A percentile compares a stretch with the other conserved stretches of the same genome.
These are phyloP conservation scores for Erythrocercus mccallii DNA, from an alignment of 2,113 vertebrate genomes.

Conservation along the genomic window DNA sequence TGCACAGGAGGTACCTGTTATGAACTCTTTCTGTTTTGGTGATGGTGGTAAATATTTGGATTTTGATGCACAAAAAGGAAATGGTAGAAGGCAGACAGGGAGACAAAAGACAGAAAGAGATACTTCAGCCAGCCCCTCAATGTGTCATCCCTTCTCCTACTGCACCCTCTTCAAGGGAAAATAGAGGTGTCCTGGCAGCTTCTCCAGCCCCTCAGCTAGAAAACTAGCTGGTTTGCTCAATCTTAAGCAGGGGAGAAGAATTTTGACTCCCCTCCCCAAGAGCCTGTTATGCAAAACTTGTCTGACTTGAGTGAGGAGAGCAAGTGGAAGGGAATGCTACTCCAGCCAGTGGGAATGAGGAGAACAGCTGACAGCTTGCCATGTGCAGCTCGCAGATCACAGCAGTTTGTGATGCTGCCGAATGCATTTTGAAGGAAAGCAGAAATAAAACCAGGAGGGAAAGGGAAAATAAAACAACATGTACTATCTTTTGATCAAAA, in stretches of 20 bases:
- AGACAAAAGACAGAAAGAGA: not conserved
- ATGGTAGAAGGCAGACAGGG: not conserved
- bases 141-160: not conserved
- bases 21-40: not conserved
- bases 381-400: not conserved
- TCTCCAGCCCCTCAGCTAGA: not conserved
- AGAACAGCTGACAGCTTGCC: slow-evolving; percentile 28
- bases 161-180: not conserved
- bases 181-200: not conserved
- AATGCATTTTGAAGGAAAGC: not conserved
- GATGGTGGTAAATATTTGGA: not conserved
- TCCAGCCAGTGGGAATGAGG: not conserved
- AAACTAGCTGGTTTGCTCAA: not conserved
- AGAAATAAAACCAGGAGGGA: not conserved
- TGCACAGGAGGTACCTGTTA: not conserved
- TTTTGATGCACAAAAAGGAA: not conserved
- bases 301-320: not conserved
- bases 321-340: slow-evolving; percentile 19
- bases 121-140: not conserved
- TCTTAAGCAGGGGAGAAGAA: not conserved
- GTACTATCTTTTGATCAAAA: not conserved
- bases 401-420: not conserved
- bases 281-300: slow-evolving; percentile 3
- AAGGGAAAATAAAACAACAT: not conserved
- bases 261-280: not conserved